A percentile compares a stretch with the other conserved stretches of the same genome.
phyloP scores from a whole-genome alignment of 2,888 invertebrate genomes.

The Eupeodes luniger region DNA sequence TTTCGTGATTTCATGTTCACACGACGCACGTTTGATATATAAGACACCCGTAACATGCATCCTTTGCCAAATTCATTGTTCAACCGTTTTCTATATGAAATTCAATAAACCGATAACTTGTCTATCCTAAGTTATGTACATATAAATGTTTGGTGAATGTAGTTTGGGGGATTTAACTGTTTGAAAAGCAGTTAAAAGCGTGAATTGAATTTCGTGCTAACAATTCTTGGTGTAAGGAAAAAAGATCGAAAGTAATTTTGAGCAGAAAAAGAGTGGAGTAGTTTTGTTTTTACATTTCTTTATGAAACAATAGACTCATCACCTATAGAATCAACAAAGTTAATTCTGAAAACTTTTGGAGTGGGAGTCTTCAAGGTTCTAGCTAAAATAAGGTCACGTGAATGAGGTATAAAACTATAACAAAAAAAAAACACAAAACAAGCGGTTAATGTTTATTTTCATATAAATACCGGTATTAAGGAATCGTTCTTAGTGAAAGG shows the following conservation, averaged over 20 bases:
- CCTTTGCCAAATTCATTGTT: not conserved
- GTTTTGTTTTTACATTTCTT: conserved; percentile 11
- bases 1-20: conserved; percentile 68
- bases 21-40: conserved; percentile 50
- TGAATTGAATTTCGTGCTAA: conserved; percentile 61
- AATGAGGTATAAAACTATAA: conserved; percentile 7
- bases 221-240: conserved; percentile 26
- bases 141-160: conserved; percentile 25
- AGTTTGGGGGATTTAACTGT: conserved; percentile 47
- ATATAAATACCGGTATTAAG: conserved; percentile 1
- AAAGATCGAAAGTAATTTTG: conserved; percentile 31
- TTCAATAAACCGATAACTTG: conserved; percentile 49
- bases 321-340: conserved; percentile 16
- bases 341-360: conserved; percentile 3
- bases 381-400: conserved; percentile 2
- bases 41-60: conserved; percentile 50
- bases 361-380: conserved; percentile 19
- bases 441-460: not conserved
- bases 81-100: conserved; percentile 48
- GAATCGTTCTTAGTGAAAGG: too few species aligned
- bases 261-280: conserved; percentile 5
- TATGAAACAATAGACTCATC: conserved; percentile 49
- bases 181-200: conserved; percentile 53
- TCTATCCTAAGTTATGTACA: conserved; percentile 27
- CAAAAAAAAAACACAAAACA: not conserved